Base-by-base conservation (phyloP, 2,113 vertebrate genomes). In the Protobothrops flavoviridis region DNA sequence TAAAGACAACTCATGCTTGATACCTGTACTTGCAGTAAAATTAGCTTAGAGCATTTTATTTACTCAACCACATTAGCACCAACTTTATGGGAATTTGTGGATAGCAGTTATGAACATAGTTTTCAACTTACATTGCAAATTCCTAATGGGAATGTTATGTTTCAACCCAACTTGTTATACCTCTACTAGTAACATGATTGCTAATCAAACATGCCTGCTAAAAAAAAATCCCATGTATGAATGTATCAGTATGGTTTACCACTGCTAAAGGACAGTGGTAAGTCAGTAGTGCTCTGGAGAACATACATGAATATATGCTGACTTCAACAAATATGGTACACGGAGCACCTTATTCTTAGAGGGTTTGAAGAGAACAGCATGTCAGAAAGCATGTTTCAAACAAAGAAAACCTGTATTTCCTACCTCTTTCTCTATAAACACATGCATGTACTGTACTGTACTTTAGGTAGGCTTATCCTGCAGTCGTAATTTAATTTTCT, bases 401-500 rank as follows among this genome's bases (percentile, higher is more conserved):
- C 43, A 29, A 61, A 61, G 4, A 64, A 53, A 81, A 39, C 45
- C 48, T 39, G 7, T 21, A 24, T 81, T 8, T n/a, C n/a, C 9
- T 39, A 10, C 24, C 50, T 45, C 39, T 86, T 21, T 48, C 85
- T 48, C 29, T 90, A 50, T 50, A 10, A 50, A 52, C 61, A 69
- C 33, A 33, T 26, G 9, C 23, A 52, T 21, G 26, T 81, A 64
- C 61, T 81, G 0, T 21, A 29, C 91, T 92, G 93, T 92, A 94
- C 93, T 10, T 52, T 15, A 57, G 89, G 45, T 81, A 91, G 43
- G 93, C 93, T 95, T 55, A 26, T 20, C 20, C 88, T 88, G 59
- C 88, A 95, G 91, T 88, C 89, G n/a, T 91, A 91, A 94, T 92
- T 50, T 88, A 64, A 92, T 20, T 74, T 33, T 74, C n/a, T 39